phyloP scores from a whole-genome alignment of 2,113 vertebrate species.

The Salminus brasiliensis region DNA sequence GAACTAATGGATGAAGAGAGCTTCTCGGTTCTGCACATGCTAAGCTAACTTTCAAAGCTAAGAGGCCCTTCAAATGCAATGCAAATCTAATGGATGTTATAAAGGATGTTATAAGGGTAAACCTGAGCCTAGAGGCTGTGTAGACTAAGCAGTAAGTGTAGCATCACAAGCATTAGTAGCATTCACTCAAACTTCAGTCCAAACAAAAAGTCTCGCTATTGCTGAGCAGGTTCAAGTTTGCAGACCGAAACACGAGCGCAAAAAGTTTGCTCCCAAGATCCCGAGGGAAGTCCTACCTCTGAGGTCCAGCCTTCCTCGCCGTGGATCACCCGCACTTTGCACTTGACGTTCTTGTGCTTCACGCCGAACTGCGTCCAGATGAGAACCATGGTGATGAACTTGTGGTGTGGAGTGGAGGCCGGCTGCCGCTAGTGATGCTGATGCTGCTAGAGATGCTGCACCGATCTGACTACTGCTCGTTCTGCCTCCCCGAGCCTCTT shows the following conservation, averaged over 20 bases:
- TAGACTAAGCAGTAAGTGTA: neutral
- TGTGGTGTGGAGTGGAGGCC: neutral
- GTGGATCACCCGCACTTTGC: slow-evolving; percentile 80
- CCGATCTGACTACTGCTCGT: slow-evolving; percentile 29
- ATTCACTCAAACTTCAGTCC: neutral
- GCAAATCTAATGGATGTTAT: neutral
- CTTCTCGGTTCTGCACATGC: neutral
- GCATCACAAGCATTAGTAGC: neutral
- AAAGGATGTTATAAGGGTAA: neutral
- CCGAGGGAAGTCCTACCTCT: slow-evolving; percentile 63
- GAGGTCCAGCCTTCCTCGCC: slow-evolving; percentile 75
- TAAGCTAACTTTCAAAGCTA: too few species aligned
- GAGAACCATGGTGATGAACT: slow-evolving; percentile 77
- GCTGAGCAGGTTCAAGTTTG: neutral
- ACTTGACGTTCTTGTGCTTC: slow-evolving; percentile 80
- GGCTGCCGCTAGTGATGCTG: slow-evolving; percentile 15
- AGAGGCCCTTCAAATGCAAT: too few species aligned
- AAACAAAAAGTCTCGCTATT: neutral
- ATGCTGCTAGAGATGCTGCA: slow-evolving; percentile 51
- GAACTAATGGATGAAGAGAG: neutral
- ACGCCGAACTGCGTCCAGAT: slow-evolving; percentile 82
- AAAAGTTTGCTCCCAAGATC: too few species aligned
- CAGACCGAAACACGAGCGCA: neutral
- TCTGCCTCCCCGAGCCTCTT: slow-evolving; percentile 33
- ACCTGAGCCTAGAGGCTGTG: neutral